Evolutionary conservation across 2,113 vertebrate species (phyloP).

Genomic region (Chamaea fasciata): DNA sequence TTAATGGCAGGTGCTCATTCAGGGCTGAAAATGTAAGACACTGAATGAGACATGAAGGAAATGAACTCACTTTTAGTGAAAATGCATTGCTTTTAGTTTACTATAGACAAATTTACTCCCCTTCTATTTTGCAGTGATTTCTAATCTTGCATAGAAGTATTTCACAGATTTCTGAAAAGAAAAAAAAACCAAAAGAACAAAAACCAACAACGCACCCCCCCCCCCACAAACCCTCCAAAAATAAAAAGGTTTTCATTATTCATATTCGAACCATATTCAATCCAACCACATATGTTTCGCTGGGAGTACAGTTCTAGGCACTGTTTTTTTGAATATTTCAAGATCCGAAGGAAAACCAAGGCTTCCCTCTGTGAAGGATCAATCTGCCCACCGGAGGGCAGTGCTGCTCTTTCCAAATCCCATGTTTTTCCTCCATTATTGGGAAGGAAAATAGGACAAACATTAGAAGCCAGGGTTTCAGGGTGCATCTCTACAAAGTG

Average conservation of each 20-base stretch:
- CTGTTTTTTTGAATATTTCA: not conserved
- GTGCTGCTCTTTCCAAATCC: slow-evolving; percentile 23
- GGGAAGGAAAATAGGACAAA: not conserved
- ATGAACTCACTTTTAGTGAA: not conserved
- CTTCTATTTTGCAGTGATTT: not conserved
- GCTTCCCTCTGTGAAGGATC: not conserved
- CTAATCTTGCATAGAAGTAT: not conserved
- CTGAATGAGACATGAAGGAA: not conserved
- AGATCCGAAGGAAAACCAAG: not conserved
- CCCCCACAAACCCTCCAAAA: accelerated
- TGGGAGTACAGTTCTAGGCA: not conserved
- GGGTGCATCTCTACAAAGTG: not conserved
- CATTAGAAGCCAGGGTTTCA: not conserved
- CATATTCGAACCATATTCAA: not conserved
- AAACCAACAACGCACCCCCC: accelerated
- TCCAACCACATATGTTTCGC: not conserved
- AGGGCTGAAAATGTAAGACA: not conserved
- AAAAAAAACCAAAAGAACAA: not conserved
- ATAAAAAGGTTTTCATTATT: not conserved
- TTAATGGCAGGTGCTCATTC: not conserved
- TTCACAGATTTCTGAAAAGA: not conserved
- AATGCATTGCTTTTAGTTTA: not conserved
- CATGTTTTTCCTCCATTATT: accelerated
- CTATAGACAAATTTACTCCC: not conserved
- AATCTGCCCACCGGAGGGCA: slow-evolving; percentile 30